Base-by-base conservation (phyloP, 2,888 invertebrate species). In the Philereme transversata region DNA sequence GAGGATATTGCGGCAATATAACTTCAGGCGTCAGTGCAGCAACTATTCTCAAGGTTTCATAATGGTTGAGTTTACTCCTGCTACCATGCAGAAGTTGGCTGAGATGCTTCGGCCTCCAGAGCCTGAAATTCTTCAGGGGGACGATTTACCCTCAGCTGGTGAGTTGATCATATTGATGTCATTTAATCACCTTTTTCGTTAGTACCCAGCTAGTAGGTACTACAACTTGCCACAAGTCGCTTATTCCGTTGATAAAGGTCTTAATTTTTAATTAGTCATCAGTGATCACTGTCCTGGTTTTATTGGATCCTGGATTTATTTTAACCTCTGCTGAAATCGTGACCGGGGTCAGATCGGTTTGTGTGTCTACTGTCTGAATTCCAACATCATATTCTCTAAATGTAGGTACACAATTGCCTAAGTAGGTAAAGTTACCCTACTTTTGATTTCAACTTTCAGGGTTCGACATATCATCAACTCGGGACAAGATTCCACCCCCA, bases 121-220 rank as follows among this genome's bases (percentile, higher is more conserved):
- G 69, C 87, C 87, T 34, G 92, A 90, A 53, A 81, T 91, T 36
- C 70, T 90, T 35, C 91, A 92, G 74, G 91, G 91, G 47, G 84
- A 88, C 4, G 85, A 90, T 67, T 75, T 88, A 43, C 74, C 81
- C 9, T 66, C 82, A 34, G 71, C 82, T 55, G 82, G 88, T 88
- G 71, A 64, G 66, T 54, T 68, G 51, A 56, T 36, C 35, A 2
- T 48, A 3, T 48, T 40, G 22, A 22, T 22, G 22, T 22, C 22
- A 22, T 22, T 2, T 2, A 22, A 22, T 22, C 22, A 22, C 22
- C 22, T 22, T 22, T 22, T 22, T 22, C 22, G 22, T 22, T 22
- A 22, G 22, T 22, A 22, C 22, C 22, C 22, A 22, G 22, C 22
- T 22, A 22, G 22, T 22, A 22, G 22, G 22, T 22, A 22, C 22